Evolutionary conservation across 2,113 vertebrate genomes (phyloP), one percentile per base, ranked within the genome.

Genomic region (Ophthalmolycus amberensis): DNA sequence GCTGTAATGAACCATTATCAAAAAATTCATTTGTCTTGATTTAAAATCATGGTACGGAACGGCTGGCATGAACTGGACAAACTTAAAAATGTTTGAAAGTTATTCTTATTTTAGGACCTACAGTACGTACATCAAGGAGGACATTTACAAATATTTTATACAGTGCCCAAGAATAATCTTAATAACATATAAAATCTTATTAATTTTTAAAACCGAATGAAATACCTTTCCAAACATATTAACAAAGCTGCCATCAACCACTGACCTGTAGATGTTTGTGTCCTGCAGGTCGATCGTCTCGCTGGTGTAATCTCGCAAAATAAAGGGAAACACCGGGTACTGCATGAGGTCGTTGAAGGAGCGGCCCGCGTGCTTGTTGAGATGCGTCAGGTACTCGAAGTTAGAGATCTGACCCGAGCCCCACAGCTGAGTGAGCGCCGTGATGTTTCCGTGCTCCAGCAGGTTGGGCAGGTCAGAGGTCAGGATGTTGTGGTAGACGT

Each of bases 301-400:
- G 71, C 76, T 99, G 83, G 91, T 93, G 84, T 99, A 99, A 90
- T 99, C 98, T 37, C 97, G 93, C 80, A 99, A 95, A 81, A 99
- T 97, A 76, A 99, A 99, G 8, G 98, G 98, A 94, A 99, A 99
- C 85, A 99, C 97, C 0, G 98, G 98, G 87, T 99, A 99, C 88
- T 99, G 98, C 98, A 99, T 99, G 85, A 99, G 96, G 87, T 99
- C 98, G 72, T 98, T 99, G 93, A 99, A 99, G 85, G 97, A 99
- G 82, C 98, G 97, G 1, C 98, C 98, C 0, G 98, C 97, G 25
- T 99, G 98, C 91, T 99, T 99, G 95, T 99, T 99, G 85, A 99
- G 95, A 83, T 99, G 98, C 3, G 98, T 99, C 89, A 99, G 95
- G 88, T 99, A 99, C 84, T 99, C 98, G 75, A 99, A 99, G 92